phyloP scores from a whole-genome alignment of 2,113 vertebrate genomes.

The Aptenodytes forsteri region DNA sequence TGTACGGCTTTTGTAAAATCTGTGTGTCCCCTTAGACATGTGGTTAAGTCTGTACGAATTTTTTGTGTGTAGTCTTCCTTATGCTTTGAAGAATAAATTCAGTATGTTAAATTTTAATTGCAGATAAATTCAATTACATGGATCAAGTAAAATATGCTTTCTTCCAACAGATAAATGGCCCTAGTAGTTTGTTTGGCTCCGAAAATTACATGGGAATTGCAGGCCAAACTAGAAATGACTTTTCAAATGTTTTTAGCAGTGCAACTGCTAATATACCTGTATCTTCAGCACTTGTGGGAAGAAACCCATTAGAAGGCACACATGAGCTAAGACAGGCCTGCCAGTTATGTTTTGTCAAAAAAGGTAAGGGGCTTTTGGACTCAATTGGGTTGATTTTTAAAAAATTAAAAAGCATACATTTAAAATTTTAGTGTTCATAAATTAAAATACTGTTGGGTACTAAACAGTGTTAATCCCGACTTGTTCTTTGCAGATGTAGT shows the following conservation, averaged over 20 bases:
- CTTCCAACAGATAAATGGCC: slow-evolving; percentile 81
- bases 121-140: not conserved
- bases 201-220: slow-evolving; percentile 82
- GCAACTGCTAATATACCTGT: slow-evolving; percentile 61
- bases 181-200: slow-evolving; percentile 71
- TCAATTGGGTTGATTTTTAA: not conserved
- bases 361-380: slow-evolving; percentile 77
- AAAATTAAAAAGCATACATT: not conserved
- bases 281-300: slow-evolving; percentile 29
- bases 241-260: slow-evolving; percentile 71
- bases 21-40: fast-evolving
- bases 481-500: not conserved
- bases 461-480: not conserved
- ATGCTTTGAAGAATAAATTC: not conserved
- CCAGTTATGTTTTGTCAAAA: slow-evolving; percentile 86
- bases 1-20: not conserved
- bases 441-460: not conserved
- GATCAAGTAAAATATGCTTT: not conserved
- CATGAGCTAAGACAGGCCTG: slow-evolving; percentile 96
- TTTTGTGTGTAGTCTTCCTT: not conserved
- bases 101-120: not conserved
- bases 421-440: not conserved
- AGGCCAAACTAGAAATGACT: slow-evolving; percentile 72
- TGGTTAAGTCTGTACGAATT: not conserved
- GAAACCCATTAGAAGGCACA: slow-evolving; percentile 90